phyloP scores from a whole-genome alignment of 2,888 invertebrate genomes.

The Helobdella robusta region DNA sequence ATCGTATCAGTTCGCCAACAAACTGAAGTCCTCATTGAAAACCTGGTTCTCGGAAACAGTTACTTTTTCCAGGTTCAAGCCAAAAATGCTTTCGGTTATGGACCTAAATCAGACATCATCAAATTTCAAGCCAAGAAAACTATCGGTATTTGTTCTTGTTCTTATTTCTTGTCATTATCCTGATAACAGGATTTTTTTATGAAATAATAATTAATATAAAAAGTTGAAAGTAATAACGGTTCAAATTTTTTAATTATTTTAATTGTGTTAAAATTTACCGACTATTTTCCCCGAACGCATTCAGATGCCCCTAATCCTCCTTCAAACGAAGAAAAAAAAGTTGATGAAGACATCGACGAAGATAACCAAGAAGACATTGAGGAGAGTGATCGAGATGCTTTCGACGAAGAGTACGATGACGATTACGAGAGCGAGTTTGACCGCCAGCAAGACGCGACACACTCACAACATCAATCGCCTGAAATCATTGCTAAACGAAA shows the following conservation, averaged over 20 bases:
- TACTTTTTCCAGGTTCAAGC: slow-evolving; percentile 93
- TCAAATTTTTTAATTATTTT: no score
- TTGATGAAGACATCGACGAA: slow-evolving; percentile 17
- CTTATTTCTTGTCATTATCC: neutral
- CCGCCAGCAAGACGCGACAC: no score
- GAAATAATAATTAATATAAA: no score
- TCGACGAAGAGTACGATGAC: slow-evolving; percentile 8
- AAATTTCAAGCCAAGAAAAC: slow-evolving; percentile 13
- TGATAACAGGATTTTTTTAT: no score
- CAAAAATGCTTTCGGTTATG: slow-evolving; percentile 74
- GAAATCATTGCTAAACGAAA: no score
- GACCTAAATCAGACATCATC: slow-evolving; percentile 63
- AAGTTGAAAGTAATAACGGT: no score
- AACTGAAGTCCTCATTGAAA: slow-evolving; percentile 59
- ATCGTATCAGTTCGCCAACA: slow-evolving; percentile 9
- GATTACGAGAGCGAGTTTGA: neutral
- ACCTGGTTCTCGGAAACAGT: slow-evolving; percentile 70
- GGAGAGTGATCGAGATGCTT: neutral
- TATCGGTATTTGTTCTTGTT: no score
- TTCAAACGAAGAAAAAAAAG: no score
- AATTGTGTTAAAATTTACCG: no score
- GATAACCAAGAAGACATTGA: slow-evolving; percentile 8
- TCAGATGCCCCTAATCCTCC: no score
- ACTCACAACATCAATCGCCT: no score
- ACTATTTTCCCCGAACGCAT: no score